phyloP scores from a whole-genome alignment of 1,140 invertebrate species.

The Drosophila trapezifrons region DNA sequence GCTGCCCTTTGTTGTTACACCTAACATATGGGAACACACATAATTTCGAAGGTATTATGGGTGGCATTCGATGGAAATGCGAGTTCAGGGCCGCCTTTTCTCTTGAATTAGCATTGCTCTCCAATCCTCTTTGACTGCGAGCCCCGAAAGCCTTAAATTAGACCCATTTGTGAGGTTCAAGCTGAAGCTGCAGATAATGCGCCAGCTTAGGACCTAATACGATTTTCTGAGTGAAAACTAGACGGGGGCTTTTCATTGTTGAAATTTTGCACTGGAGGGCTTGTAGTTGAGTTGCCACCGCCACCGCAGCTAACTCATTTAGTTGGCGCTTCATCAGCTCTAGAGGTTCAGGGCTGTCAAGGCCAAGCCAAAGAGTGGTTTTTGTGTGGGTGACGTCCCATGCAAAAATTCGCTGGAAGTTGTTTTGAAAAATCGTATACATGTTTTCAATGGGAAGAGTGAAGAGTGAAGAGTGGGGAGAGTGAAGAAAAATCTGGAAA shows the following conservation, averaged over 20 bases:
- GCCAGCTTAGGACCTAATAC: conserved; percentile 15
- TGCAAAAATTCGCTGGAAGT: conserved; percentile 17
- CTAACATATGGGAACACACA: conserved; percentile 13
- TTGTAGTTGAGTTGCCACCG: background rate
- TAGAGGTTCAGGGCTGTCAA: conserved; percentile 12
- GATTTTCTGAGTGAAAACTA: conserved; percentile 26
- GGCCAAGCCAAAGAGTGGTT: conserved; percentile 9
- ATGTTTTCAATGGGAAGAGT: conserved; percentile 17
- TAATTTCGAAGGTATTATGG: conserved; percentile 20
- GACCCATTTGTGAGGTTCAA: background rate
- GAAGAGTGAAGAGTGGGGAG: background rate
- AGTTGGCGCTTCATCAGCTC: conserved; percentile 12
- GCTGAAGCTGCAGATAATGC: conserved; percentile 9
- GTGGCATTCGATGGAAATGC: background rate
- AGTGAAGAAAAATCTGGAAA: conserved; percentile 16
- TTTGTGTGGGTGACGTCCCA: background rate
- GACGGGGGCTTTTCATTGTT: conserved; percentile 1
- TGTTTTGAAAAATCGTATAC: conserved; percentile 19
- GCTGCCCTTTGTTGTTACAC: background rate
- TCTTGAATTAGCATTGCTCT: conserved; percentile 1
- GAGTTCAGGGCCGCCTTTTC: background rate
- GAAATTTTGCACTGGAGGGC: background rate
- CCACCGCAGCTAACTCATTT: conserved; percentile 25
- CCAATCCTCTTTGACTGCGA: conserved; percentile 8
- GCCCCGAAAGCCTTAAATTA: conserved; percentile 10